Evolutionary conservation across 1,140 invertebrate species (phyloP), one percentile per base, ranked within the genome.

Genomic region (Elymnias hypermnestra): DNA sequence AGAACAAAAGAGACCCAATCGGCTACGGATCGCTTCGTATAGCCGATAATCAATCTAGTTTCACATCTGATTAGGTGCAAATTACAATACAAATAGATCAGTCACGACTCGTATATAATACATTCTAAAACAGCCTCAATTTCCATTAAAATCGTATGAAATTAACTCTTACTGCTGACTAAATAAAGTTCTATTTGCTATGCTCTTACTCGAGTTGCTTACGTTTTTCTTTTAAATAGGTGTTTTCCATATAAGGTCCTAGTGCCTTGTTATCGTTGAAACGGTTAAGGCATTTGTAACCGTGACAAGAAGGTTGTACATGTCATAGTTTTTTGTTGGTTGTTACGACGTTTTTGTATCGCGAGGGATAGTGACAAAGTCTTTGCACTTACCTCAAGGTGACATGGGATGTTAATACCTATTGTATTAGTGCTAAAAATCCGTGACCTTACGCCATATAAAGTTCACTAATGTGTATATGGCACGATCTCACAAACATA

Each of bases 51-150:
- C 68, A 81, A 81, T 84, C 75, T 78, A 74, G 74, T 84, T 74
- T 75, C 67, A 72, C 64, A 76, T 82, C 64, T 71, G 67, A 84
- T 81, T 82, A 82, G 70, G 76, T 81, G 74, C 74, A 84, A 84
- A 84, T 78, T 78, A 79, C 72, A 78, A 71, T 78, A 82, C 72
- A 82, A 75, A 82, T 78, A 77, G 65, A 70, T 63, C 54, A 57
- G 71, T 84, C 81, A 84, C 81, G 81, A 82, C 42, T 63, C 31
- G 5, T n/a, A 29, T 23, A 17, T 28, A 22, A 19, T 26, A 37
- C 23, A n/a, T 22, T 31, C 31, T 41, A 38, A 44, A 42, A 48
- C 25, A 29, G 17, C 21, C 23, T 29, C 29, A 48, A 14, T 39
- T 5, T 26, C 9, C 5, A n/a, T 7, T 23, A 6, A n/a, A n/a